Percentiles rank a stretch among this genome's conserved stretches.
phyloP scores from a whole-genome alignment of 92 coral and sea anemone species.

The Porites cylindrica region DNA sequence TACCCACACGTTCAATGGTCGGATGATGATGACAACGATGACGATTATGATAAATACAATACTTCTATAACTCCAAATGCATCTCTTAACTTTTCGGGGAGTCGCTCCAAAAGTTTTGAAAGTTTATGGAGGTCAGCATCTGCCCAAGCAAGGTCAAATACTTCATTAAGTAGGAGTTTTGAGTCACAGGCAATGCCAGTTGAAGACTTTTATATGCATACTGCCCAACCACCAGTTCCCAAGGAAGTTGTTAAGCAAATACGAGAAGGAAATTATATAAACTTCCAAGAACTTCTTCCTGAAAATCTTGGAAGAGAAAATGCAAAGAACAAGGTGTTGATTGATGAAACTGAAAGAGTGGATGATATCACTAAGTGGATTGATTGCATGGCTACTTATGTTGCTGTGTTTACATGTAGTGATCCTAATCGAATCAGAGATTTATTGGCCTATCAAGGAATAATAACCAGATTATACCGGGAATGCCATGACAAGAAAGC shows the following conservation, averaged over 20 bases:
- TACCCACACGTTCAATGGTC: slow-evolving; percentile 21
- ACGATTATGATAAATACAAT: slow-evolving; percentile 60
- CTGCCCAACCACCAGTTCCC: slow-evolving; percentile 81
- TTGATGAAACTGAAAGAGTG: slow-evolving; percentile 83
- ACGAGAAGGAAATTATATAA: slow-evolving; percentile 84
- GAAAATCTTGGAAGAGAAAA: slow-evolving; percentile 69
- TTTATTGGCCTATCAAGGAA: slow-evolving; percentile 87
- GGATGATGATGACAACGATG: slow-evolving; percentile 46
- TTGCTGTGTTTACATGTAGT: slow-evolving; percentile 70
- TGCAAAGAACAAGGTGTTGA: slow-evolving; percentile 36
- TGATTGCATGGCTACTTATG: slow-evolving; percentile 91
- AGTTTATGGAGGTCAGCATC: slow-evolving; percentile 65
- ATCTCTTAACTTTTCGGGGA: slow-evolving; percentile 74
- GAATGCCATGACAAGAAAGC: slow-evolving; percentile 94
- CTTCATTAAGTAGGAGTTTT: slow-evolving; percentile 23
- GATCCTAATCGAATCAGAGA: slow-evolving; percentile 77
- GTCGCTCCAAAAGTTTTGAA: slow-evolving; percentile 71
- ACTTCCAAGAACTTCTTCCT: slow-evolving; percentile 90
- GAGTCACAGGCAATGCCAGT: slow-evolving; percentile 14
- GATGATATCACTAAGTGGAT: slow-evolving; percentile 94
- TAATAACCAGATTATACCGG: slow-evolving; percentile 83
- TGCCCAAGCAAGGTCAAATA: slow-evolving; percentile 48
- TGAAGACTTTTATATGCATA: slow-evolving; percentile 65
- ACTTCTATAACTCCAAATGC: slow-evolving; percentile 70
- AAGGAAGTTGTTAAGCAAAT: slow-evolving; percentile 75